Evolutionary conservation across 2,113 vertebrate genomes (phyloP), one percentile per base, ranked within the genome.

Genomic region (Falco punctatus): DNA sequence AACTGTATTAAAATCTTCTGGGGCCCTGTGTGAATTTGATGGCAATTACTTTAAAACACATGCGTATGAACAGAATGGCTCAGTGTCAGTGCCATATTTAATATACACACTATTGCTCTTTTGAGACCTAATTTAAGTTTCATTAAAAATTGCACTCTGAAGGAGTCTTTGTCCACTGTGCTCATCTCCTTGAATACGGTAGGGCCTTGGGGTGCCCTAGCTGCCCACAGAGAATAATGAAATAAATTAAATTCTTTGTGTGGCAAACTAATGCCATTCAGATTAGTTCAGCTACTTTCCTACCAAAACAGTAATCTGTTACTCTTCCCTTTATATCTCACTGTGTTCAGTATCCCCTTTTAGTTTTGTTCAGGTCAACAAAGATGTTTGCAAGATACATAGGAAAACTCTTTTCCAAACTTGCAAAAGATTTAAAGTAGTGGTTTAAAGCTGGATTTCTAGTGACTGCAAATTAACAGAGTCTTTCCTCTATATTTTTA

Each of bases 101-200:
- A 81, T 92, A 86, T 27, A 72, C 30, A 74, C 38, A 80, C n/a
- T 97, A 65, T 72, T 94, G 72, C 65, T 97, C 80, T 90, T 88
- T 35, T 59, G 95, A 96, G 96, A 94, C 83, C 86, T 93, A 95
- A 97, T 96, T 96, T 91, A 96, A 91, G 80, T 96, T 98, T 95
- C 86, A 93, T 92, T 94, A 95, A 92, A 86, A 93, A 95, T 54
- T 96, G 54, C 71, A 62, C 33, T 95, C 51, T 81, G 80, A 96
- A 94, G 71, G 40, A 95, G 49, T 35, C 42, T 96, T 96, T 97
- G 92, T 92, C 74, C 2, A 7, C 49, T 82, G 4, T 65, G 30
- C 49, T 93, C 64, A 49, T 95, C 88, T 91, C 42, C 73, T 95
- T 94, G 69, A 81, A 73, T 90, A 79, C 90, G 52, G 69, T 61